Evolutionary conservation across 2,113 vertebrate species (phyloP).

Genomic region (Poeciliopsis turrubarensis): DNA sequence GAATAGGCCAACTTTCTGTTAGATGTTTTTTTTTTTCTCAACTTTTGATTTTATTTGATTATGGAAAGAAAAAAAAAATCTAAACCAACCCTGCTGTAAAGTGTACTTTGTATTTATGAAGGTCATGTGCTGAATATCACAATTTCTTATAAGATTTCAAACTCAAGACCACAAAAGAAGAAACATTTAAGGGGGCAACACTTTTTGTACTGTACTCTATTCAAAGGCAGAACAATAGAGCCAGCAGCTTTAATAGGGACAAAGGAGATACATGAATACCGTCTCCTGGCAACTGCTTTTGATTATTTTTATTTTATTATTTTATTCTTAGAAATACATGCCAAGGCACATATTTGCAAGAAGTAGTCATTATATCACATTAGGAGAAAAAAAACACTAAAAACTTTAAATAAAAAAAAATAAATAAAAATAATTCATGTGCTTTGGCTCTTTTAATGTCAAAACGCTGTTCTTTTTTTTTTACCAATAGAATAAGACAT

Average conservation of each 20-base stretch:
- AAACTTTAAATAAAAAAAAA: too few species aligned
- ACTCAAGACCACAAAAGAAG: neutral
- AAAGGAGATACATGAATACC: neutral
- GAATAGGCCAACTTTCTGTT: too few species aligned
- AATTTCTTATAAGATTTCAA: neutral
- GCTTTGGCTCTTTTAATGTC: neutral
- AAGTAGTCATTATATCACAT: too few species aligned
- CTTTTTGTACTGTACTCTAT: neutral
- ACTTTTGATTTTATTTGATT: too few species aligned
- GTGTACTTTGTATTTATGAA: neutral
- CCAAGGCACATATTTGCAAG: neutral
- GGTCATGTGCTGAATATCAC: neutral
- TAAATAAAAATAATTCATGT: neutral
- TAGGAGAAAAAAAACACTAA: too few species aligned
- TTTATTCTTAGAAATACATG: neutral
- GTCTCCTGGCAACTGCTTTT: constrained; percentile 11
- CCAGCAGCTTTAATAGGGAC: neutral
- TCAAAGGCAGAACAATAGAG: neutral
- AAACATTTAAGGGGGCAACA: neutral
- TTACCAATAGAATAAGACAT: too few species aligned
- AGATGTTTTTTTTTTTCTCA: too few species aligned
- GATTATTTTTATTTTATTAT: neutral
- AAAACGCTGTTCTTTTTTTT: too few species aligned
- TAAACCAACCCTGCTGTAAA: neutral
- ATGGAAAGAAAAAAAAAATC: too few species aligned